Evolutionary conservation across 2,113 vertebrate species (phyloP), one percentile per base, ranked within the genome.

Genomic region (Melanostigma gelatinosum): DNA sequence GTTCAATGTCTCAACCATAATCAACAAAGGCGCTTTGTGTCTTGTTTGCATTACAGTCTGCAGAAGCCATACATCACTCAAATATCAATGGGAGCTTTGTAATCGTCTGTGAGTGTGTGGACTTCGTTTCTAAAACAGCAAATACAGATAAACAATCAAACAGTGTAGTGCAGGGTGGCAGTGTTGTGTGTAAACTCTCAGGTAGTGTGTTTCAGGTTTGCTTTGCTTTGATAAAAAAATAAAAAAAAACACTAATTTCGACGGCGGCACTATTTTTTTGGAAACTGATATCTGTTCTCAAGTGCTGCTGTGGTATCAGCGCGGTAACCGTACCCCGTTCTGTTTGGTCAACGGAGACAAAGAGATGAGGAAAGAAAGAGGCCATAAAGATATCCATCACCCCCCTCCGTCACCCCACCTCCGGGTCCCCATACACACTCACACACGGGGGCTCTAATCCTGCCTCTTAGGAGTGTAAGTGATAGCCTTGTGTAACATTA

Each of bases 401-500:
- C 85, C 87, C 86, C 89, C 87, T 82, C 76, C 63, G 10, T 62
- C 72, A 36, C 77, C 85, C 87, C 77, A 75, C 89, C 86, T 77
- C 80, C 57, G 27, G 64, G 57, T 83, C 80, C 64, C 58, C 77
- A 38, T 9, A 73, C 85, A 80, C 76, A 79, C 77, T 68, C 79
- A 40, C 88, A 80, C 87, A 74, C 65, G 50, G 71, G 71, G 63
- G 46, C 83, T 92, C 85, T 93, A 93, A 94, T 93, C 94, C 92
- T 88, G 82, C 90, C 91, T 92, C 91, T 92, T 82, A 88, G 90
- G 88, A 89, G 82, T 85, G 93, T 93, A 94, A 94, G 75, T 1
- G 92, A 94, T 94, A 95, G 86, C 90, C 90, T 88, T 92, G 92
- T 91, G 88, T 88, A 93, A 83, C 89, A 86, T 88, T 93, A 85